Base-by-base conservation (phyloP, 2,797 vertebrate genomes). In the Sebastes kiyomatsui region DNA sequence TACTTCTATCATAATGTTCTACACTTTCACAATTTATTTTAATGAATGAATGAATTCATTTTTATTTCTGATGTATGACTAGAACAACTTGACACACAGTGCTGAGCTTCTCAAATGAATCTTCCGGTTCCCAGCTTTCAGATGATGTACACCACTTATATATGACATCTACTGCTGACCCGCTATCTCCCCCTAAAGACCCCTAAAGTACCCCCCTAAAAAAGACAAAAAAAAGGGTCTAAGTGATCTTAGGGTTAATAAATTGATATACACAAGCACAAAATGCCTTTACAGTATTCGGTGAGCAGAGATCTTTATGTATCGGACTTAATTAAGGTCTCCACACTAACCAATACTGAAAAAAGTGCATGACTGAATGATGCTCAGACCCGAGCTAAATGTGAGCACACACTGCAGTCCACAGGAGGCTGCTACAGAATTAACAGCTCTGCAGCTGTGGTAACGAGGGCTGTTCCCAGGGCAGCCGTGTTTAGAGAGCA, bases 401-500 rank as follows among this genome's bases (percentile, higher is more conserved):
- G 23, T 14, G 38, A 58, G 13, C 56, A 18, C 33, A 49, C 8
- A 38, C 25, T 32, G 49, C 22, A n/a, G 22, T 72, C 42, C 13
- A 27, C 69, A 49, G 13, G 52, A 49, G 6, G 12, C 33, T 27
- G 20, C 23, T 73, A 25, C 11, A 28, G 28, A 62, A 13, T 65
- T 42, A 72, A 65, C 32, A 16, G 59, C 54, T 42, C 14, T 32
- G 18, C 35, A 56, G 20, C 20, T 82, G 42, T 30, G n/a, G 30
- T 75, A 71, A 75, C 4, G 9, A 79, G 25, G 58, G 61, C 72
- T 65, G 49, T 42, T 82, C 67, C 46, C 67, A 23, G 46, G n/a
- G 23, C 59, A 74, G 35, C 67, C 27, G 22, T 78, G 60, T 72
- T 77, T 33, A 74, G 23, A 75, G 25, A 72, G 58, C 66, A 59